phyloP scores from a whole-genome alignment of 2,797 vertebrate species.

The Tragelaphus oryx region DNA sequence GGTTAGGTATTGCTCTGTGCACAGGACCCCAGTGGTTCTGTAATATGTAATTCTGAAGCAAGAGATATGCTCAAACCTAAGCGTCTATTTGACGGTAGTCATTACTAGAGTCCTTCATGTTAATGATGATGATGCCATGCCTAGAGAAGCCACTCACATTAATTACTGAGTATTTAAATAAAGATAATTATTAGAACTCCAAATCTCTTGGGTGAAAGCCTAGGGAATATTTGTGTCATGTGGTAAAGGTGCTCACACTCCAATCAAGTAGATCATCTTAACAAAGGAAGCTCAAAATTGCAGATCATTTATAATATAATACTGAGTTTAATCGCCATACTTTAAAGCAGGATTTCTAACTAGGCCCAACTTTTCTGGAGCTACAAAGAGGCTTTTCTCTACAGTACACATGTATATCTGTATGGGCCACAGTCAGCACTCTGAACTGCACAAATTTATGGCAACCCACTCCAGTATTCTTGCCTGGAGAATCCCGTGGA shows the following conservation, averaged over 20 bases:
- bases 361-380: not conserved
- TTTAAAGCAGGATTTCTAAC: not conserved
- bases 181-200: slow-evolving; percentile 35
- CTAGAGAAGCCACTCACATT: not conserved
- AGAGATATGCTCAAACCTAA: not conserved
- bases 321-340: not conserved
- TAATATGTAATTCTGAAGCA: not conserved
- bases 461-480: not conserved
- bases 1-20: not conserved
- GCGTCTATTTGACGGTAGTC: not conserved
- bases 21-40: not conserved
- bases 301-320: not conserved
- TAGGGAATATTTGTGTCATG: slow-evolving; percentile 64
- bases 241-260: not conserved
- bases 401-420: not conserved
- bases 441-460: not conserved
- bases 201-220: slow-evolving; percentile 50
- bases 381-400: slow-evolving; percentile 5
- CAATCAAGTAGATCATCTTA: not conserved
- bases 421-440: not conserved
- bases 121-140: not conserved
- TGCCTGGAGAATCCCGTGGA: not conserved
- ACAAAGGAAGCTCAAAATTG: not conserved
- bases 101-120: not conserved
- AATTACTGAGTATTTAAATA: slow-evolving; percentile 2